Percentiles rank a stretch among this genome's conserved stretches.
These are phyloP conservation scores for Leucozona laternaria DNA, from an alignment of 2,888 invertebrate species.

Conservation along the genomic window DNA sequence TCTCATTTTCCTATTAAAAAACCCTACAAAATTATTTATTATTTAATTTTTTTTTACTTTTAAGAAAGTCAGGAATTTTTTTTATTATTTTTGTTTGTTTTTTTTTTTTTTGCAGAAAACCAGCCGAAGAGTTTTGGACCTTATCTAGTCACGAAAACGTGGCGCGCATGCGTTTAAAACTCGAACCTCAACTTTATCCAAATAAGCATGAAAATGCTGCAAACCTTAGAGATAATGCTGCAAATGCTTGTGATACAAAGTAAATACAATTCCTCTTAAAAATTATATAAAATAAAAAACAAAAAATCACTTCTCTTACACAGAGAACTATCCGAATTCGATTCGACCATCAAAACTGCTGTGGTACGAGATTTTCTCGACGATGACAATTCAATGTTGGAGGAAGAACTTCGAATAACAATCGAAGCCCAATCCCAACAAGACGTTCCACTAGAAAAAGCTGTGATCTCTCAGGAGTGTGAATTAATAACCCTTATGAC, in stretches of 20 bases:
- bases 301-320: neutral
- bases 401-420: constrained; percentile 84
- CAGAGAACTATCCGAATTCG: constrained; percentile 83
- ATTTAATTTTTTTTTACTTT: no score
- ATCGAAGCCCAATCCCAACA: constrained; percentile 83
- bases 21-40: no score
- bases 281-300: neutral
- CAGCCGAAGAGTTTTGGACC: constrained; percentile 85
- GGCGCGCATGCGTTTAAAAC: constrained; percentile 86
- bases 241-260: constrained; percentile 82
- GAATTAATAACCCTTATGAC: constrained; percentile 87
- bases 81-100: neutral
- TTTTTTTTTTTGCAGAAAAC: constrained; percentile 79
- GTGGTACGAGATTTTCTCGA: constrained; percentile 83
- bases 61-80: no score
- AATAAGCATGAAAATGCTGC: constrained; percentile 86
- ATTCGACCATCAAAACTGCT: constrained; percentile 83
- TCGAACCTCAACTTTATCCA: constrained; percentile 85
- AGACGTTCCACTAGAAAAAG: constrained; percentile 85
- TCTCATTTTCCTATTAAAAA: no score
- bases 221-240: constrained; percentile 86
- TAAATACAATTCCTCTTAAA: constrained; percentile 70
- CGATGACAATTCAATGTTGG: constrained; percentile 83
- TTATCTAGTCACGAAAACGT: constrained; percentile 87
- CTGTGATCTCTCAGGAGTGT: constrained; percentile 86